These are phyloP conservation scores for Amphilophus citrinellus DNA, from an alignment of 2,113 vertebrate species.

Conservation along the genomic window DNA sequence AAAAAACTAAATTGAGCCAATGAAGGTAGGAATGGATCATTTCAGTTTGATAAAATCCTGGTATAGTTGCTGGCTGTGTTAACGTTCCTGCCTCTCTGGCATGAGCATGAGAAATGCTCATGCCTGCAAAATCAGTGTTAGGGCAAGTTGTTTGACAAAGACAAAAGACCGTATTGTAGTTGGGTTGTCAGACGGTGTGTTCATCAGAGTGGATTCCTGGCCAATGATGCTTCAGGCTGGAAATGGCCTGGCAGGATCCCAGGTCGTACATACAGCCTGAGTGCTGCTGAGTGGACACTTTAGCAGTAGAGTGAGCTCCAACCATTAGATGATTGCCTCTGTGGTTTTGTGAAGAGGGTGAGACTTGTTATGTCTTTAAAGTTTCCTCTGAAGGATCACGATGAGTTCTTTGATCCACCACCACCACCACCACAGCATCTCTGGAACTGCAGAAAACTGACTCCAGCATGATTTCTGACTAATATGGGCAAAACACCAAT, in stretches of 20 bases:
- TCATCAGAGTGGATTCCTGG: conserved; percentile 58
- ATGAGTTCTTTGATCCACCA: conserved; percentile 32
- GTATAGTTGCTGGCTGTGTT: conserved; percentile 27
- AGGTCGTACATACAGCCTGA: conserved; percentile 37
- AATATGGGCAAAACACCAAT: neutral
- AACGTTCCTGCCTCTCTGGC: too few relatives aligned
- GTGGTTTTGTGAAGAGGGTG: conserved; percentile 49
- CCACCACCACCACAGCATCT: neutral
- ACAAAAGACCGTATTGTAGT: conserved; percentile 24
- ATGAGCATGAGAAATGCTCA: conserved; percentile 14
- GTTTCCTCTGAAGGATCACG: conserved; percentile 12
- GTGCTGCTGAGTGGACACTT: conserved; percentile 75
- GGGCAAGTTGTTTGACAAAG: conserved; percentile 44
- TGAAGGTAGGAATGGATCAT: conserved; percentile 2
- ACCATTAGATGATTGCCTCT: conserved; percentile 77
- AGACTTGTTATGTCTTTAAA: conserved; percentile 49
- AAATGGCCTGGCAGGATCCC: conserved; percentile 66
- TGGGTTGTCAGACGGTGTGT: conserved; percentile 22
- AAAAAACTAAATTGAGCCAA: neutral
- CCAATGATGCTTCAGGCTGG: conserved; percentile 47
- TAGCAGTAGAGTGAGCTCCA: conserved; percentile 27
- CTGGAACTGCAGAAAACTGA: neutral
- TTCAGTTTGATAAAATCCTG: conserved; percentile 53
- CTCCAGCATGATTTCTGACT: neutral
- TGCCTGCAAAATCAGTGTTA: conserved; percentile 27